These are phyloP conservation scores for Phyto melanocephala DNA, from an alignment of 2,888 invertebrate species.

Conservation along the genomic window DNA sequence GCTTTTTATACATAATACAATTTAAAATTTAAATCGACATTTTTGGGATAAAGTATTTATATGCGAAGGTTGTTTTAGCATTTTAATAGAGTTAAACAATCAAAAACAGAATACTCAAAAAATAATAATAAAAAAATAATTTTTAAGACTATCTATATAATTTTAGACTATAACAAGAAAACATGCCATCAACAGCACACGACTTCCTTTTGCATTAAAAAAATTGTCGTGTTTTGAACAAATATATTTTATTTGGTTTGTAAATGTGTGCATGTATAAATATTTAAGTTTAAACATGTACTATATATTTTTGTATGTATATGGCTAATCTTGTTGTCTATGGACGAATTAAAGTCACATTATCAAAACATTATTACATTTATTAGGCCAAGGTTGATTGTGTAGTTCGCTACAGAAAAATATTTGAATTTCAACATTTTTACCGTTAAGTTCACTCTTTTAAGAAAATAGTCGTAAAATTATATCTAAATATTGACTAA, in stretches of 20 bases:
- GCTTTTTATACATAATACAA: too few relatives aligned
- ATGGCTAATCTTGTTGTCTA: not conserved
- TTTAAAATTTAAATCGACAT: not conserved
- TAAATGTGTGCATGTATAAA: not conserved
- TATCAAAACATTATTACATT: not conserved
- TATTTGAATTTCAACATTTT: too few relatives aligned
- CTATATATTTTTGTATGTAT: too few relatives aligned
- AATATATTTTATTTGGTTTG: not conserved
- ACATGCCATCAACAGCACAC: constrained; percentile 1
- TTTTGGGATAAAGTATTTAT: not conserved
- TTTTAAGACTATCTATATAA: not conserved
- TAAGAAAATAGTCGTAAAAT: too few relatives aligned
- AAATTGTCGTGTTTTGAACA: not conserved
- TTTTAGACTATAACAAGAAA: constrained; percentile 2
- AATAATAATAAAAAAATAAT: not conserved
- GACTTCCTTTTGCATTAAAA: constrained; percentile 8
- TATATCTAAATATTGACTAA: too few relatives aligned
- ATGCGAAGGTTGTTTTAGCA: constrained; percentile 33
- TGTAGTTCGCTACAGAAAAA: too few relatives aligned
- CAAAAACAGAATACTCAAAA: not conserved
- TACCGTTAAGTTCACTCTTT: too few relatives aligned
- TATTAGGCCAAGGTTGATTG: not conserved
- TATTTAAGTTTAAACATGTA: too few relatives aligned
- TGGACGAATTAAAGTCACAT: not conserved
- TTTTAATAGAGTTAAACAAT: not conserved